phyloP scores from a whole-genome alignment of 2,888 invertebrate species.

The Siphonodentalium dalli region DNA sequence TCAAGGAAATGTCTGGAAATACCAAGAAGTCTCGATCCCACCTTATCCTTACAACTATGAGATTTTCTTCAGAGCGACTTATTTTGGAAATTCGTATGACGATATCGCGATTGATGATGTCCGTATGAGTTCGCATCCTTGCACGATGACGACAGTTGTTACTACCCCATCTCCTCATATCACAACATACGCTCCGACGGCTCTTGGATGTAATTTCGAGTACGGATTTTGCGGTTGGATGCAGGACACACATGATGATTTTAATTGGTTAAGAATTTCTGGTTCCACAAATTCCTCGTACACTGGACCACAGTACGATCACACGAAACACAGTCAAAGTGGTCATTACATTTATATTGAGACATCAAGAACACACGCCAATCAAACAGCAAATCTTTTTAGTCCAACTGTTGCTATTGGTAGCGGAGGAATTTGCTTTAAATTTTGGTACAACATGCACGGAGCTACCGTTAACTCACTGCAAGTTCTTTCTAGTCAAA shows the following conservation, averaged over 20 bases:
- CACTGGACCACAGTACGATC: slow-evolving; percentile 57
- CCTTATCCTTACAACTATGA: slow-evolving; percentile 15
- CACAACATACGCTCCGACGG: slow-evolving; percentile 39
- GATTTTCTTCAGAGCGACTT: slow-evolving; percentile 55
- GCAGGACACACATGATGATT: slow-evolving; percentile 49
- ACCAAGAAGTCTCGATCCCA: slow-evolving; percentile 24
- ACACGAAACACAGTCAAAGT: slow-evolving; percentile 47
- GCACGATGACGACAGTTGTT: slow-evolving; percentile 22
- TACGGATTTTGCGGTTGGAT: slow-evolving; percentile 48
- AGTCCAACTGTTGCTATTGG: slow-evolving; percentile 33
- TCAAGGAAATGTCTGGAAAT: slow-evolving; percentile 51
- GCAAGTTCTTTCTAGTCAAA: slow-evolving; percentile 38
- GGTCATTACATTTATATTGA: slow-evolving; percentile 52
- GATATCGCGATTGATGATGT: slow-evolving; percentile 62
- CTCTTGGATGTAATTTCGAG: slow-evolving; percentile 56
- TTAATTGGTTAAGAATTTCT: slow-evolving; percentile 49
- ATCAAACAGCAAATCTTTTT: slow-evolving; percentile 45
- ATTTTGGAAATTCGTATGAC: slow-evolving; percentile 48
- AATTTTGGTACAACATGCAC: slow-evolving; percentile 63
- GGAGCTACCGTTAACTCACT: slow-evolving; percentile 54
- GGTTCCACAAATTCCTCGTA: slow-evolving; percentile 36
- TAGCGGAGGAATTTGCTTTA: slow-evolving; percentile 46
- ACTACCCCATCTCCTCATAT: slow-evolving; percentile 29
- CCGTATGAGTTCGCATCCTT: slow-evolving; percentile 26
- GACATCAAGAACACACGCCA: slow-evolving; percentile 31